Conservation (phyloP, 2,113 vertebrate genomes). For the Chamaea fasciata region DNA sequence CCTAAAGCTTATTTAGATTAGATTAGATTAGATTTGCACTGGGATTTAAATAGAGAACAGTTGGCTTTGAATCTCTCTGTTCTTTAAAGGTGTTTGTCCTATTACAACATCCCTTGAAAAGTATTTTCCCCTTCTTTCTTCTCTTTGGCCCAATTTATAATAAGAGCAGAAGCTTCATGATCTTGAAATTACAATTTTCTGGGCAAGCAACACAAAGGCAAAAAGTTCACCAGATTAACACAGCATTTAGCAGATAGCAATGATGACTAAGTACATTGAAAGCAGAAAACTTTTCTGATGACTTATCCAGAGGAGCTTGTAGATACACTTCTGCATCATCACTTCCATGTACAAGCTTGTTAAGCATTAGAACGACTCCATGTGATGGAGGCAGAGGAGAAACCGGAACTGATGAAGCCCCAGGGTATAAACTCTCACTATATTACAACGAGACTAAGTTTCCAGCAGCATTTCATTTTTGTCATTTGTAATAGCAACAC, state of each 20-base stretch:
- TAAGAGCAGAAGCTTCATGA: not conserved
- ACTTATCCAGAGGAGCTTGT: not conserved
- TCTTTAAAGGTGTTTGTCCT: not conserved
- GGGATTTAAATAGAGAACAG: not conserved
- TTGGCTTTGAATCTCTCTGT: not conserved
- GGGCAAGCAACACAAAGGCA: not conserved
- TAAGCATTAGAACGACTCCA: not conserved
- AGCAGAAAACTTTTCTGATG: not conserved
- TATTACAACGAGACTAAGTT: not conserved
- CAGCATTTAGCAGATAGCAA: not conserved
- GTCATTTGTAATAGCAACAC: not conserved
- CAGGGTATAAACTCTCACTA: not conserved
- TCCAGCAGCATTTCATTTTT: not conserved
- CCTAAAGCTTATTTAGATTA: slow-evolving; percentile 4
- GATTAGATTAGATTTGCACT: not conserved
- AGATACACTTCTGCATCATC: not conserved
- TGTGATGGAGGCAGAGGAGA: not conserved
- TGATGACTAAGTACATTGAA: not conserved
- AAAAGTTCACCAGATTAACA: not conserved
- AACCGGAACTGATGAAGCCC: not conserved
- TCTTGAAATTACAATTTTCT: not conserved
- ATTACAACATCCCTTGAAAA: not conserved
- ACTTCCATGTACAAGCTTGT: not conserved
- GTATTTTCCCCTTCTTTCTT: not conserved
- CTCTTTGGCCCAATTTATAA: not conserved